Percentiles rank a stretch among this genome's conserved stretches.
phyloP scores from a whole-genome alignment of 2,113 vertebrate genomes.

The Ciconia boyciana region DNA sequence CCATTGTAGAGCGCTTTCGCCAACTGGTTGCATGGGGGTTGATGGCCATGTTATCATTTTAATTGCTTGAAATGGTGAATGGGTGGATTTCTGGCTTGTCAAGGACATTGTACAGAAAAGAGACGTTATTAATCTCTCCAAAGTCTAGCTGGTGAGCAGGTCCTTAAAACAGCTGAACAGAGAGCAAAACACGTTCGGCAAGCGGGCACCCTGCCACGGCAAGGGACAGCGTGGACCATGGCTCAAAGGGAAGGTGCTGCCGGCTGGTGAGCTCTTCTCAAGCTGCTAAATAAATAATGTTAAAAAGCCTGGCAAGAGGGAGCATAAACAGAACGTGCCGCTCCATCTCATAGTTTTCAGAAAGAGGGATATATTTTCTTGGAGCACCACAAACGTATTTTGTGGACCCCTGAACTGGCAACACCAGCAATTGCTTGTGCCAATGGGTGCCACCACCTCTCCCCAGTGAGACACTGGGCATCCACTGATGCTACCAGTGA shows the following conservation, averaged over 20 bases:
- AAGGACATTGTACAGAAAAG: neutral
- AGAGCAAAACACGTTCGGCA: neutral
- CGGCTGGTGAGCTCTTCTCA: neutral
- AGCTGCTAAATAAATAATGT: neutral
- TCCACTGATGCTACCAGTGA: neutral
- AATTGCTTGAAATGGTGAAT: neutral
- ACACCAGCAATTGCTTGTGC: neutral
- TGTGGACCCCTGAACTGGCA: neutral
- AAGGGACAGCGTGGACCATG: neutral
- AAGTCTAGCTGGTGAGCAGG: neutral
- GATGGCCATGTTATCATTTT: neutral
- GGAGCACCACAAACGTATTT: neutral
- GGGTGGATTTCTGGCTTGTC: constrained; percentile 29
- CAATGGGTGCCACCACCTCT: neutral
- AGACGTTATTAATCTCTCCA: constrained; percentile 17
- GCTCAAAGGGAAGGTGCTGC: neutral
- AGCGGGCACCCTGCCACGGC: neutral
- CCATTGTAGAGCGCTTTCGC: accelerated
- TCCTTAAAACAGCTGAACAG: neutral
- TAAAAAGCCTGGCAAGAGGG: neutral
- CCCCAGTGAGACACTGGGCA: neutral
- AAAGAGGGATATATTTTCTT: neutral
- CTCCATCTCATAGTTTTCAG: neutral
- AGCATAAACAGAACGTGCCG: neutral
- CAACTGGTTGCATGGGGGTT: neutral